These are phyloP conservation scores for Drosophila kokeensis DNA, from an alignment of 2,888 invertebrate genomes.

Conservation along the genomic window DNA sequence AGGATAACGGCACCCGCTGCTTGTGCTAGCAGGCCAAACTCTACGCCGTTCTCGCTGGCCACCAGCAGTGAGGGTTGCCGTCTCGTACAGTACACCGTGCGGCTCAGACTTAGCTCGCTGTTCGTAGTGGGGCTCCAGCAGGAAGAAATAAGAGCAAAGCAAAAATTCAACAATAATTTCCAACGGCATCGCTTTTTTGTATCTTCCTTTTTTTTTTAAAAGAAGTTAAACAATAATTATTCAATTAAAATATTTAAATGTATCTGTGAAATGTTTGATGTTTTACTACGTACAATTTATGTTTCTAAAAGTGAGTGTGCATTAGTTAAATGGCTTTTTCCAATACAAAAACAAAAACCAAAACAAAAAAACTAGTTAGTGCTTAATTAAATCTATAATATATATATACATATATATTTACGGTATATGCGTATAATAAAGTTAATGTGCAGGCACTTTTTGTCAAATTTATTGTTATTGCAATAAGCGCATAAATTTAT, in stretches of 20 bases:
- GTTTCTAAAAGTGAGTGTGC: slow-evolving; percentile 43
- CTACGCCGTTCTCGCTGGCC: slow-evolving; percentile 34
- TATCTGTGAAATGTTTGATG: slow-evolving; percentile 38
- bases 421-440: slow-evolving; percentile 19
- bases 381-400: slow-evolving; percentile 56
- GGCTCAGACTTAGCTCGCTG: slow-evolving; percentile 42
- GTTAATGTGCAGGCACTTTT: slow-evolving; percentile 52
- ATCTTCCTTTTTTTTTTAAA: neutral
- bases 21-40: slow-evolving; percentile 34
- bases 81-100: slow-evolving; percentile 71
- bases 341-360: slow-evolving; percentile 42
- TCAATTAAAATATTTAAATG: slow-evolving; percentile 33
- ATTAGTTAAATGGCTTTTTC: slow-evolving; percentile 46
- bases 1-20: slow-evolving; percentile 35
- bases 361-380: slow-evolving; percentile 63
- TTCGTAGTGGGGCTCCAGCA: slow-evolving; percentile 38
- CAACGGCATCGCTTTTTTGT: slow-evolving; percentile 18
- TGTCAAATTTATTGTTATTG: slow-evolving; percentile 55
- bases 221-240: slow-evolving; percentile 17
- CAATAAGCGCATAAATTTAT: slow-evolving; percentile 25
- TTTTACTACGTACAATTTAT: slow-evolving; percentile 31
- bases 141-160: slow-evolving; percentile 15
- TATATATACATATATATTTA: slow-evolving; percentile 19
- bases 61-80: slow-evolving; percentile 78
- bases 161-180: slow-evolving; percentile 32